Evolutionary conservation across 2,888 invertebrate genomes (phyloP), one percentile per base, ranked within the genome.

Genomic region (Griposia aprilina): DNA sequence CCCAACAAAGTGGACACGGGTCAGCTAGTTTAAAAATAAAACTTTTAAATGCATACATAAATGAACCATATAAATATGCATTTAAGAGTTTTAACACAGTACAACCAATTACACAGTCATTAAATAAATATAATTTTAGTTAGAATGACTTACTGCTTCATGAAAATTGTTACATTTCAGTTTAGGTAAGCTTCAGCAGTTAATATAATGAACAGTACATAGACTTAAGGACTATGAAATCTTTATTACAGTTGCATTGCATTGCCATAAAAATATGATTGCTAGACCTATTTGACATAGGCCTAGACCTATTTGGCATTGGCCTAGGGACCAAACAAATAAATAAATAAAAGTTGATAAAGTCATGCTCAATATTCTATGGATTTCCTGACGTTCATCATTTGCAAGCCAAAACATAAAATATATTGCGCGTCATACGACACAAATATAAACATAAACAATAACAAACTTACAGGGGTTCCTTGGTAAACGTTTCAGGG

Each of bases 381-480:
- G 15, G 7, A 59, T 48, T 59, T 82, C 36, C n/a, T 36, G 52
- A 50, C 45, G 48, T 45, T 57, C n/a, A 76, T 81, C 17, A 3
- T 36, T 45, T 52, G 17, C 45, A 30, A 36, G 23, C n/a, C 26
- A 26, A 59, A 63, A 41, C 36, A 36, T 52, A 48, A 59, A 11
- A 6, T 59, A 45, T 30, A 52, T 23, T 41, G 23, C 50, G 41
- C 36, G 23, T 26, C 45, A 70, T 55, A 45, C n/a, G 60, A 26
- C 57, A 50, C 5, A 70, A 36, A 73, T 17, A 65, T n/a, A 81
- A 82, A 82, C 52, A 41, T 26, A 83, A 84, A 83, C 60, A 77
- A 75, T 62, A 87, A 77, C 70, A 86, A 81, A 84, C 90, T 89
- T 30, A 89, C 89, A 45, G 45, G 41, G 71, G 30, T 30, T 86